Evolutionary conservation across 2,888 invertebrate genomes (phyloP), one percentile per base, ranked within the genome.

Genomic region (Masnerella sp.): DNA sequence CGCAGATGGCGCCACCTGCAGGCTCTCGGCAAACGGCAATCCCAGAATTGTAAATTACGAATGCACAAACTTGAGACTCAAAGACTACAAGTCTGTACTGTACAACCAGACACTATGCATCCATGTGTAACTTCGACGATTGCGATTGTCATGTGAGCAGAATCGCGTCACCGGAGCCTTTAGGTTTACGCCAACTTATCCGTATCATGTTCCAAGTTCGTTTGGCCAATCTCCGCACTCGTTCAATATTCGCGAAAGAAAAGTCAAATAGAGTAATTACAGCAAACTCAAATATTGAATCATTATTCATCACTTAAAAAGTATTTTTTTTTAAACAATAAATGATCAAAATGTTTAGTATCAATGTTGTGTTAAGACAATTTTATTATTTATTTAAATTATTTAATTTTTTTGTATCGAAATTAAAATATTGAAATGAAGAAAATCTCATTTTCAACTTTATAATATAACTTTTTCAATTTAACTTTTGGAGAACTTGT

Each of bases 61-160:
- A 65, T 49, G 54, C 64, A 65, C 64, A 65, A 65, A 65, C 45
- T 65, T 30, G 64, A 65, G 54, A 65, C 49, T 65, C 54, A 54
- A 64, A 65, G 64, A 65, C 64, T 65, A 65, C 17, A 65, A 38
- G 64, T 65, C 54, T 65, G 64, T 45, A 65, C 51, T 54, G 54
- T 45, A 45, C 54, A 54, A 25, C 54, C 64, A 65, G 64, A 65
- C 64, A 18, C 43, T 65, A 65, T 65, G 45, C 52, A 54, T 54
- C 45, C 64, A 65, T 65, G 54, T 54, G 54, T 45, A 51, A 18
- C 61, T 49, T 49, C 49, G 61, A 59, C 45, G 2, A 11, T 3
- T 7, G 34, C 58, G 34, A 58, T 42, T 14, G 14, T 1, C 2
- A 45, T 11, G n/a, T 3, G 14, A 25, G n/a, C 17, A 1, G 22